A percentile compares a stretch with the other conserved stretches of the same genome.
These are phyloP conservation scores for Peribatodes rhomboidaria DNA, from an alignment of 2,888 invertebrate genomes.

Conservation along the genomic window DNA sequence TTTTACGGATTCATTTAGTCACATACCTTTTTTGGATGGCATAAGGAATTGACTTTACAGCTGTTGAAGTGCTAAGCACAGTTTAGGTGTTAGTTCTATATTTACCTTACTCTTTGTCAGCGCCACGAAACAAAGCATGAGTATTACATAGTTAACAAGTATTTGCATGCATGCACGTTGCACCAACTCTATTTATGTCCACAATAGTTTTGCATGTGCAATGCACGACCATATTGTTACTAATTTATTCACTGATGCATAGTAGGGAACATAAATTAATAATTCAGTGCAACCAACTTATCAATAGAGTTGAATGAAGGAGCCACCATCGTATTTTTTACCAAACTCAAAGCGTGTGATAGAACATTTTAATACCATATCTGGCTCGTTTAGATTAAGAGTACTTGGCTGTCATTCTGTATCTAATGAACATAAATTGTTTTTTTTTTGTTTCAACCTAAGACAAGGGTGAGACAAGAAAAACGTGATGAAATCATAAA, in stretches of 20 bases:
- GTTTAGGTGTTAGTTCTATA: not conserved
- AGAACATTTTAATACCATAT: no score
- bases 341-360: no score
- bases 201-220: slow-evolving; percentile 21
- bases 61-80: no score
- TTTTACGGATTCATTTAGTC: no score
- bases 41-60: no score
- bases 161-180: slow-evolving; percentile 10
- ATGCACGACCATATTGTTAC: slow-evolving; percentile 10
- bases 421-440: no score
- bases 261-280: not conserved
- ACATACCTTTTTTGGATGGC: no score
- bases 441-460: no score
- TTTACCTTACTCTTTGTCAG: not conserved
- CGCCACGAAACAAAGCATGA: not conserved
- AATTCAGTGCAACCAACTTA: not conserved
- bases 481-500: no score
- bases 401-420: no score
- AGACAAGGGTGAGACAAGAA: no score
- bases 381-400: no score
- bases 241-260: slow-evolving; percentile 17
- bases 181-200: slow-evolving; percentile 12
- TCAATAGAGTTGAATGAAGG: not conserved
- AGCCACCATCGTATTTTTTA: not conserved
- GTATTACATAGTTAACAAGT: not conserved